Evolutionary conservation across 2,888 invertebrate genomes (phyloP).

Genomic region (Gonocerus acuteangulatus): DNA sequence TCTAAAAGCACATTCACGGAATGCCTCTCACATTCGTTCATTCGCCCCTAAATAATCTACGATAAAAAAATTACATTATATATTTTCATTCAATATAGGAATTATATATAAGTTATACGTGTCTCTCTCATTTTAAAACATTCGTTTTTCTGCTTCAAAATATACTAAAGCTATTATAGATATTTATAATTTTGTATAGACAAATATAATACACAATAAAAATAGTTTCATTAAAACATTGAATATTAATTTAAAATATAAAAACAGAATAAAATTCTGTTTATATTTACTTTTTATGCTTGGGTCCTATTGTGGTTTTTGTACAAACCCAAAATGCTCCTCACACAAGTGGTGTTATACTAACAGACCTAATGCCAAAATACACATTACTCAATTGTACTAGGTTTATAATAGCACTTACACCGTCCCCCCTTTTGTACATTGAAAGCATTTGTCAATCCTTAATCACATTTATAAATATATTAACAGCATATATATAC

Average conservation of each 20-base stretch:
- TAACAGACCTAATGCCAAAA: constrained; percentile 12
- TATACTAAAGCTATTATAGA: constrained; percentile 13
- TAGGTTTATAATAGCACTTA: constrained; percentile 22
- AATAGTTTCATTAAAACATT: constrained; percentile 23
- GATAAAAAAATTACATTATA: too few relatives aligned
- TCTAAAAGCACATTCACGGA: constrained; percentile 17
- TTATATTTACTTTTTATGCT: constrained; percentile 3
- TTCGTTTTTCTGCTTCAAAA: constrained; percentile 3
- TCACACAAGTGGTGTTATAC: constrained; percentile 13
- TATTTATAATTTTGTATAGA: constrained; percentile 19
- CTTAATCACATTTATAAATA: constrained; percentile 16
- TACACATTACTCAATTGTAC: constrained; percentile 20
- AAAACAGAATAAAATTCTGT: constrained; percentile 20
- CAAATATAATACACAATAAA: constrained; percentile 24
- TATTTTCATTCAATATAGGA: background rate
- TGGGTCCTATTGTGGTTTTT: constrained; percentile 11
- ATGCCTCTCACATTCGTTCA: background rate
- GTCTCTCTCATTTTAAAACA: background rate
- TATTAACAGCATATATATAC: constrained; percentile 1
- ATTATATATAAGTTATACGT: constrained; percentile 5
- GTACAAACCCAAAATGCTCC: background rate
- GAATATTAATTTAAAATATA: constrained; percentile 21
- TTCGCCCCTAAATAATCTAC: constrained; percentile 1
- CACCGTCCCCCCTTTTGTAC: constrained; percentile 25
- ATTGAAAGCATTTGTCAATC: constrained; percentile 24